Evolutionary conservation across 2,113 vertebrate species (phyloP), one percentile per base, ranked within the genome.

Genomic region (Dicentrarchus labrax): DNA sequence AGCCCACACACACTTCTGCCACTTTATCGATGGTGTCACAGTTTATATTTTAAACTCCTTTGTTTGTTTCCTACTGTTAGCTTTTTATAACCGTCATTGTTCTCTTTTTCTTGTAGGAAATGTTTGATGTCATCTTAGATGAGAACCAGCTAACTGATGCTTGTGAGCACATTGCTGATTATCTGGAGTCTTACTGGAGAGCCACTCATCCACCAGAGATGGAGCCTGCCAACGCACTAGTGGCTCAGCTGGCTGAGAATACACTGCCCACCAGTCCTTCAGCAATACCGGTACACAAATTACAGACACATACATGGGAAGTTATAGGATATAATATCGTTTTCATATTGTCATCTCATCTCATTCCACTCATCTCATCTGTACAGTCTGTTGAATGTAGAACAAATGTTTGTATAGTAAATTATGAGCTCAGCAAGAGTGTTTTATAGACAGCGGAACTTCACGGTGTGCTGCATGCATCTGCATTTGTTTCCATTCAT

Each of bases 121-220:
- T 97, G 94, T 99, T 98, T 69, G 98, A 99, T 80, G 97, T 99
- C 78, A 99, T 99, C 93, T 92, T 99, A 90, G 98, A 99, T 76
- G 98, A 99, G 95, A 99, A 99, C 93, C 98, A 99, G 95, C 96
- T 99, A 13, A 95, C 96, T 71, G 98, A 99, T 66, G 98, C 98
- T 65, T 99, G 98, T 92, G 98, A 99, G 88, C 98, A 99, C 94
- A 96, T 99, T 4, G 97, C 98, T 24, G 98, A 99, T 87, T 99
- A 98, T 59, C 93, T 99, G 94, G 98, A 99, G 95, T 97, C 97
- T 57, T 99, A 99, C 89, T 99, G 98, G 98, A 98, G 97, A 94
- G 96, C 98, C 86, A 98, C 98, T 22, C 98, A 99, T 71, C 98
- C 98, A 3, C 96, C 97, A 36, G 97, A 98, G 95, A 97, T 96